Evolutionary conservation across 2,113 vertebrate species (phyloP).

Genomic region (Notiomystis cincta): DNA sequence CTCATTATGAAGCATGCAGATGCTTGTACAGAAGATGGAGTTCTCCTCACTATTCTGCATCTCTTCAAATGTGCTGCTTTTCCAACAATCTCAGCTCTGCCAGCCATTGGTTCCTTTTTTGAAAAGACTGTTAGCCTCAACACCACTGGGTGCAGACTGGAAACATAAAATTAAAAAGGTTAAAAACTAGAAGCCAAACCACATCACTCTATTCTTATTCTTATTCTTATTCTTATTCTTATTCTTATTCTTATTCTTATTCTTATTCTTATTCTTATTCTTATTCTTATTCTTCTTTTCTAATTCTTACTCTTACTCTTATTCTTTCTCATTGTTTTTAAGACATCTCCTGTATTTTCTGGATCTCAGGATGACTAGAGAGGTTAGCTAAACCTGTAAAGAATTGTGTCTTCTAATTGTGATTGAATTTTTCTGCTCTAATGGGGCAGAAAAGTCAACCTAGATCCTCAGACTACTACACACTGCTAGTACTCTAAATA

Average conservation of each 20-base stretch:
- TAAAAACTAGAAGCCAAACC: background rate
- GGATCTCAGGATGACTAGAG: background rate
- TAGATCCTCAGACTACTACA: background rate
- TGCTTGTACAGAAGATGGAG: background rate
- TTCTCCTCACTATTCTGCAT: background rate
- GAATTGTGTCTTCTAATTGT: background rate
- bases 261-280: too few relatives aligned
- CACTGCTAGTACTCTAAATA: background rate
- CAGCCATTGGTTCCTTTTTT: background rate
- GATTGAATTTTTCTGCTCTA: background rate
- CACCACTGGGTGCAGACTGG: background rate
- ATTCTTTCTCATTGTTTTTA: background rate
- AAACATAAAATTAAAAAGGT: background rate
- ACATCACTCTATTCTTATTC: fast-evolving
- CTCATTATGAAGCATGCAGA: background rate
- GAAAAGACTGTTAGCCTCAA: background rate
- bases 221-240: background rate
- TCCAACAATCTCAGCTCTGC: background rate
- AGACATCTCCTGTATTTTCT: background rate
- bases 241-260: background rate
- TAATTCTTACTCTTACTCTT: background rate
- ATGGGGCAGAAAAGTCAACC: background rate
- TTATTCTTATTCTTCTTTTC: background rate
- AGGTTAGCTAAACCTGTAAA: background rate
- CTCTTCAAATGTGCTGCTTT: background rate